Evolutionary conservation across 2,113 vertebrate species (phyloP).

Genomic region (Haemorhous mexicanus): DNA sequence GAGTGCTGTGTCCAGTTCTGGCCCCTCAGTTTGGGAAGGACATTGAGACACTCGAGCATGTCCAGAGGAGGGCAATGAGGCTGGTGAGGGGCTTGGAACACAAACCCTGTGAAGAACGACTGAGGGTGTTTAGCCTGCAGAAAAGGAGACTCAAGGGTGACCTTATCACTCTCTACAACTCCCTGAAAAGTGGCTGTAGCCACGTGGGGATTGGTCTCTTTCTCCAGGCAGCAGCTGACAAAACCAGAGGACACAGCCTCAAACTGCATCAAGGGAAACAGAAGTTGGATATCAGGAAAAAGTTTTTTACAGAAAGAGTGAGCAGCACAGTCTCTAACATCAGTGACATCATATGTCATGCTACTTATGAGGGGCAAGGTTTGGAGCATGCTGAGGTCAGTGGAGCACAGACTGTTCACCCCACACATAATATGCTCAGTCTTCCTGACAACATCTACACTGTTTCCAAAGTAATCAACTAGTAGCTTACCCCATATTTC

Average conservation of each 20-base stretch:
- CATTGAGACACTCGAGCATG: fast-evolving
- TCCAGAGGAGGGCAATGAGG: background rate
- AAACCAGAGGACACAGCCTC: background rate
- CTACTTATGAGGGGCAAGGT: fast-evolving
- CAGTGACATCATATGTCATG: fast-evolving
- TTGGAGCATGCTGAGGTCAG: background rate
- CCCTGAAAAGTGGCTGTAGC: background rate
- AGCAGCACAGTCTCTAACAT: background rate
- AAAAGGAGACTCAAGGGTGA: background rate
- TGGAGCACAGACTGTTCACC: background rate
- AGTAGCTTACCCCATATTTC: background rate
- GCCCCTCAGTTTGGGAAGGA: background rate
- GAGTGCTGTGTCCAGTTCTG: background rate
- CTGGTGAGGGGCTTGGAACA: background rate
- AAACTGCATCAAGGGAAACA: background rate
- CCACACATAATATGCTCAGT: fast-evolving
- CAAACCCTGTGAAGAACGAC: background rate
- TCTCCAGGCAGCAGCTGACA: background rate
- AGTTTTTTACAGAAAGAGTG: background rate
- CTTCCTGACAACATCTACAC: background rate
- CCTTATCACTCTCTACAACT: background rate
- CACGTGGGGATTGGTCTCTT: background rate
- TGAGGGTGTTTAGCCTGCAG: background rate
- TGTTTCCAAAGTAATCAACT: background rate
- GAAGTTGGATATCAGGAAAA: background rate